A percentile compares a stretch with the other conserved stretches of the same genome.
These are phyloP conservation scores for Maniola jurtina DNA, from an alignment of 1,140 invertebrate species.

Conservation along the genomic window DNA sequence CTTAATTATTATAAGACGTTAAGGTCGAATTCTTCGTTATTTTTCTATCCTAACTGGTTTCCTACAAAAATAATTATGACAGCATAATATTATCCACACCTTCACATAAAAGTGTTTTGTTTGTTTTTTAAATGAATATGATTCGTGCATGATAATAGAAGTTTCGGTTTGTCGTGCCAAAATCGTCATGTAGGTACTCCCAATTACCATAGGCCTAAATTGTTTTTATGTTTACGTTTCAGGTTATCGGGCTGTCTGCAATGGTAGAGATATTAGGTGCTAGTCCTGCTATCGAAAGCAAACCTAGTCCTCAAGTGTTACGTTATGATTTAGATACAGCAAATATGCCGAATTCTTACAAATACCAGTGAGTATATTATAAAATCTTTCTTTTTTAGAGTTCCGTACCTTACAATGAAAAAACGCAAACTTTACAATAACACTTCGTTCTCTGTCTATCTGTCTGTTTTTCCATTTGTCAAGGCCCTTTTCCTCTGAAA, in stretches of 20 bases:
- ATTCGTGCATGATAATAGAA: conserved; percentile 11
- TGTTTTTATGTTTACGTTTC: conserved; percentile 35
- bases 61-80: conserved; percentile 33
- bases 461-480: too few relatives aligned
- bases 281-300: conserved; percentile 45
- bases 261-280: conserved; percentile 38
- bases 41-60: conserved; percentile 41
- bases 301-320: conserved; percentile 51
- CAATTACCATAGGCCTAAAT: conserved; percentile 5
- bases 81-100: conserved; percentile 35
- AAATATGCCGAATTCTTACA: conserved; percentile 66
- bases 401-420: background rate
- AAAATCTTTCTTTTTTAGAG: background rate
- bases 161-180: background rate
- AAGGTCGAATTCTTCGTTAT: conserved; percentile 32
- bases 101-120: conserved; percentile 26
- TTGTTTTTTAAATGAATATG: conserved; percentile 20
- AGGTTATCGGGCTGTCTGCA: conserved; percentile 41
- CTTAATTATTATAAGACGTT: conserved; percentile 18
- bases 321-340: conserved; percentile 54
- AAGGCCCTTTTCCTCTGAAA: too few relatives aligned
- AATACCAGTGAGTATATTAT: conserved; percentile 57
- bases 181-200: background rate
- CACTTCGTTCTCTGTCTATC: too few relatives aligned
- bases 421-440: too few relatives aligned